These are phyloP conservation scores for Xestia xanthographa DNA, from an alignment of 2,888 invertebrate species.

Conservation along the genomic window DNA sequence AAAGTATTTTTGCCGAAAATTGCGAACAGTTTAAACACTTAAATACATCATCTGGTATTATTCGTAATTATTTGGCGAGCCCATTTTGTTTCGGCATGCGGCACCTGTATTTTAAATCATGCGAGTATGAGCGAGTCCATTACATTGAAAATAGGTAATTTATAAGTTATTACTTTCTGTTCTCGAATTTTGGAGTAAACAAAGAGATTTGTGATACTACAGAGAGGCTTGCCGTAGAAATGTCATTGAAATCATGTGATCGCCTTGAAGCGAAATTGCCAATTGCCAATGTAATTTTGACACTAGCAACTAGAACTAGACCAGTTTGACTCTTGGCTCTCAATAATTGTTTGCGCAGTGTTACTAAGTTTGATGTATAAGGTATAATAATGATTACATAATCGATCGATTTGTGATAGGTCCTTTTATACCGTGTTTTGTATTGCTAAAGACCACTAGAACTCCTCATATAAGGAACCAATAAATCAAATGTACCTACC, in stretches of 20 bases:
- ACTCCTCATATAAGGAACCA: neutral
- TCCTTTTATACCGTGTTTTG: neutral
- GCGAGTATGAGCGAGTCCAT: constrained; percentile 63
- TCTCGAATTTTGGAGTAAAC: constrained; percentile 45
- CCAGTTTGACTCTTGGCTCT: neutral
- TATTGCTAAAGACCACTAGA: neutral
- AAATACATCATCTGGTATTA: constrained; percentile 67
- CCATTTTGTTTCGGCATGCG: constrained; percentile 50
- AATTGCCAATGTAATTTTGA: neutral
- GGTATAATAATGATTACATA: neutral
- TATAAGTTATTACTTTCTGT: constrained; percentile 60
- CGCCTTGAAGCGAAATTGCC: neutral
- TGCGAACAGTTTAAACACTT: constrained; percentile 62
- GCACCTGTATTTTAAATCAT: constrained; percentile 77
- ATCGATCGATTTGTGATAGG: neutral
- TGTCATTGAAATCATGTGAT: neutral
- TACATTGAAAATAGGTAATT: constrained; percentile 69
- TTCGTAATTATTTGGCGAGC: constrained; percentile 71
- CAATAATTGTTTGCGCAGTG: neutral
- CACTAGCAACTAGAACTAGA: neutral
- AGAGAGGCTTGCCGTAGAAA: neutral
- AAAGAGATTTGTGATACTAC: neutral
- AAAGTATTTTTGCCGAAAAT: constrained; percentile 57
- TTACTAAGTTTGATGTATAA: neutral
- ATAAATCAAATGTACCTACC: neutral